phyloP scores from a whole-genome alignment of 2,113 vertebrate species.

The Sylvietta virens region DNA sequence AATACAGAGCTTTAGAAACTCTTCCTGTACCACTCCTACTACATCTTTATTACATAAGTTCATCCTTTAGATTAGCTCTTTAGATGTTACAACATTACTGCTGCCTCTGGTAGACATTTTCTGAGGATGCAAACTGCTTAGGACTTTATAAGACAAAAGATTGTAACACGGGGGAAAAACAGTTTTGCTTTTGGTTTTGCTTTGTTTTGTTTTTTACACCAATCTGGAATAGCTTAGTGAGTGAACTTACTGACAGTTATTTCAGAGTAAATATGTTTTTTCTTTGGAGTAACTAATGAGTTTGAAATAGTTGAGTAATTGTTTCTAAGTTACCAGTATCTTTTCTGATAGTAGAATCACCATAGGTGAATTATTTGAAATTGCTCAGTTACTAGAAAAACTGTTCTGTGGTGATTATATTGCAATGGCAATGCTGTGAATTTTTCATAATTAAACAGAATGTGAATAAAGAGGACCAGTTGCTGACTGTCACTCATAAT shows the following conservation, averaged over 20 bases:
- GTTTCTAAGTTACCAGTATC: background rate
- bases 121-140: background rate
- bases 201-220: background rate
- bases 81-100: background rate
- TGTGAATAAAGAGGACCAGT: background rate
- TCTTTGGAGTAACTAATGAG: background rate
- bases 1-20: background rate
- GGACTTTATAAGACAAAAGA: background rate
- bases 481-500: background rate
- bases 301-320: background rate
- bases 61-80: background rate
- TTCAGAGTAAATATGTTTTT: background rate
- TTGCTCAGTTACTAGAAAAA: background rate
- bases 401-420: background rate
- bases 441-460: background rate
- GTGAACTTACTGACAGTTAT: background rate
- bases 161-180: rapidly evolving
- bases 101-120: background rate
- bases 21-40: background rate
- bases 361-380: background rate
- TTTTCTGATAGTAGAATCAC: background rate
- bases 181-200: background rate
- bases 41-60: background rate
- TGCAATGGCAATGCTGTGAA: background rate
- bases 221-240: background rate